phyloP scores from a whole-genome alignment of 2,113 vertebrate species.

The Phyllostomus discolor region DNA sequence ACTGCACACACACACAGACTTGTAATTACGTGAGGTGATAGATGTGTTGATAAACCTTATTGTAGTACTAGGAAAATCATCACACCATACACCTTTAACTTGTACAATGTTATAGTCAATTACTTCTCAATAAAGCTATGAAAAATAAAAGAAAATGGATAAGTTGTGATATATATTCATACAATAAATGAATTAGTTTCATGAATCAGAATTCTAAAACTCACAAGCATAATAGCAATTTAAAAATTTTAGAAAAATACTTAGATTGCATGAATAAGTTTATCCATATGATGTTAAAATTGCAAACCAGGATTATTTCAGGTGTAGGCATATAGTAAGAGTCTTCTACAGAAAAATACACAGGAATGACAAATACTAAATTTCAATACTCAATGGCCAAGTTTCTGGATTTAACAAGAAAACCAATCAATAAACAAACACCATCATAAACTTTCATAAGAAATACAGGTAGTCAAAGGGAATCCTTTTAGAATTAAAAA shows the following conservation, averaged over 20 bases:
- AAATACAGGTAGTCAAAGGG: not conserved
- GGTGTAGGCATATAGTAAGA: not conserved
- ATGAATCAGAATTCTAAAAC: not conserved
- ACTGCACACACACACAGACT: not conserved
- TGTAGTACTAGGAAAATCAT: not conserved
- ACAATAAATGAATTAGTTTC: not conserved
- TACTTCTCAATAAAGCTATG: not conserved
- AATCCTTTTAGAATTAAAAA: not conserved
- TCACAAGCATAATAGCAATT: not conserved
- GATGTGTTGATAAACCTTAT: not conserved
- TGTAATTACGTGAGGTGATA: not conserved
- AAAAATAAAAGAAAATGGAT: not conserved
- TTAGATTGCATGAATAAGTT: not conserved
- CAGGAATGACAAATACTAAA: not conserved
- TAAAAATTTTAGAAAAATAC: not conserved
- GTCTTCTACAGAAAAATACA: not conserved
- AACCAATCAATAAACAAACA: not conserved
- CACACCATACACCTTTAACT: not conserved
- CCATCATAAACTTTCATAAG: not conserved
- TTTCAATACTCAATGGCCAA: not conserved
- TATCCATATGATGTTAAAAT: not conserved
- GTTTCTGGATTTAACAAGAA: slow-evolving; percentile 24
- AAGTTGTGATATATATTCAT: not conserved
- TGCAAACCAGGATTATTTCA: not conserved
- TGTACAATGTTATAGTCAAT: not conserved